phyloP scores from a whole-genome alignment of 2,113 vertebrate genomes.

The Cephalopholis sonnerati region DNA sequence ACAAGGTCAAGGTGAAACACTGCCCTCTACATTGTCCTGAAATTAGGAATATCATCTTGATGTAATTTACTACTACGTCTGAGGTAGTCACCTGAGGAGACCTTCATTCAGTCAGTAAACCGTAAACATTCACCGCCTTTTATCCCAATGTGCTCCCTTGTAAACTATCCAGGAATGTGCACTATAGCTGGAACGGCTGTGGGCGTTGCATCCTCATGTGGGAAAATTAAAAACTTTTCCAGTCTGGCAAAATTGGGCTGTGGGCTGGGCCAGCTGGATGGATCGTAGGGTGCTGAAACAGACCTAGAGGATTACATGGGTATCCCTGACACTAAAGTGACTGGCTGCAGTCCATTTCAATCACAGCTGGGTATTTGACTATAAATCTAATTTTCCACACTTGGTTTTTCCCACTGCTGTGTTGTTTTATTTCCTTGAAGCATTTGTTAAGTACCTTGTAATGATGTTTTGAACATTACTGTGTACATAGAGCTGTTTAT shows the following conservation, averaged over 20 bases:
- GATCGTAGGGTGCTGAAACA: background rate
- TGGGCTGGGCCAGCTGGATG: slow-evolving; percentile 33
- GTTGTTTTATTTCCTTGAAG: background rate
- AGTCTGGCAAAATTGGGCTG: slow-evolving; percentile 42
- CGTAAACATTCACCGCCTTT: slow-evolving; percentile 30
- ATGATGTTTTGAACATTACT: background rate
- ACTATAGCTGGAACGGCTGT: slow-evolving; percentile 60
- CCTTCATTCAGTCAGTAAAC: background rate
- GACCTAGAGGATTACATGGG: slow-evolving; percentile 55
- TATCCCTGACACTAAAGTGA: slow-evolving; percentile 33
- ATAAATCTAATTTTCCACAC: slow-evolving; percentile 24
- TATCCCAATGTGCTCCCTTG: slow-evolving; percentile 37
- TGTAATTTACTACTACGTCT: background rate
- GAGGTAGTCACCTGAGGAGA: background rate
- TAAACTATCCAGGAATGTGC: slow-evolving; percentile 46
- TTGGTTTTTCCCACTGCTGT: background rate
- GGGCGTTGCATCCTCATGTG: slow-evolving; percentile 47
- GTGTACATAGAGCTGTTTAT: background rate
- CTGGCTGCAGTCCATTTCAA: slow-evolving; percentile 36
- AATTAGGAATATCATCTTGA: background rate
- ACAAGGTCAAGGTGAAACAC: slow-evolving; percentile 1
- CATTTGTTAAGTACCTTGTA: background rate
- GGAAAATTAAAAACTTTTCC: slow-evolving; percentile 59
- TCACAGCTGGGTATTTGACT: slow-evolving; percentile 55
- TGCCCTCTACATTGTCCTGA: background rate